Conservation (phyloP, 2,888 invertebrate genomes). For the Cephus pygmeus region DNA sequence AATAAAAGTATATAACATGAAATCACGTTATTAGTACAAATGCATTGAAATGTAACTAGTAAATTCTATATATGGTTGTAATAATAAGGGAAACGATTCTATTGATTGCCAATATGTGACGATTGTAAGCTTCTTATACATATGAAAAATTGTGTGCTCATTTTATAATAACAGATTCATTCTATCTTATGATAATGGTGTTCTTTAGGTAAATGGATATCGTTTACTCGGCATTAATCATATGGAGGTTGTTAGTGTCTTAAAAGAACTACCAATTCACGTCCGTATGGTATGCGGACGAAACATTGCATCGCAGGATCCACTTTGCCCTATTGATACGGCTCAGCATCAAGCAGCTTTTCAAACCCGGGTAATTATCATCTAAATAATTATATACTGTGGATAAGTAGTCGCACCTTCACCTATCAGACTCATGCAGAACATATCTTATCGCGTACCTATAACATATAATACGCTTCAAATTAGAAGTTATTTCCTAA, state of each 20-base stretch:
- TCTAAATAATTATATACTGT: too few species aligned
- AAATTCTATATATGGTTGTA: too few species aligned
- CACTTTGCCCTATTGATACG: slow-evolving; percentile 72
- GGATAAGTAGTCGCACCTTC: not conserved
- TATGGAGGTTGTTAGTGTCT: slow-evolving; percentile 94
- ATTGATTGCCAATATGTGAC: too few species aligned
- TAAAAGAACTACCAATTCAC: slow-evolving; percentile 91
- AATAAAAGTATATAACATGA: not conserved
- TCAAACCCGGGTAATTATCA: slow-evolving; percentile 73
- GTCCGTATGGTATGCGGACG: slow-evolving; percentile 93
- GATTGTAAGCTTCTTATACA: too few species aligned
- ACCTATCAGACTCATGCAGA: not conserved
- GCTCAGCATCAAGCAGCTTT: slow-evolving; percentile 76
- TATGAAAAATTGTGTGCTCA: too few species aligned
- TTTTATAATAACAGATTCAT: too few species aligned
- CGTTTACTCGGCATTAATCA: slow-evolving; percentile 92
- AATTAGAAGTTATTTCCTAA: too few species aligned
- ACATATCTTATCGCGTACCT: not conserved
- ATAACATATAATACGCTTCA: too few species aligned
- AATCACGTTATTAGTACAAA: not conserved
- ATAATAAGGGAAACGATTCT: too few species aligned
- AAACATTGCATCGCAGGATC: slow-evolving; percentile 68
- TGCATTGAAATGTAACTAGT: not conserved
- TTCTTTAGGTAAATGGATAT: slow-evolving; percentile 88
- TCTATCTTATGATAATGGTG: slow-evolving; percentile 9